phyloP scores from a whole-genome alignment of 2,797 vertebrate genomes.

The Clarias laeviceps region DNA sequence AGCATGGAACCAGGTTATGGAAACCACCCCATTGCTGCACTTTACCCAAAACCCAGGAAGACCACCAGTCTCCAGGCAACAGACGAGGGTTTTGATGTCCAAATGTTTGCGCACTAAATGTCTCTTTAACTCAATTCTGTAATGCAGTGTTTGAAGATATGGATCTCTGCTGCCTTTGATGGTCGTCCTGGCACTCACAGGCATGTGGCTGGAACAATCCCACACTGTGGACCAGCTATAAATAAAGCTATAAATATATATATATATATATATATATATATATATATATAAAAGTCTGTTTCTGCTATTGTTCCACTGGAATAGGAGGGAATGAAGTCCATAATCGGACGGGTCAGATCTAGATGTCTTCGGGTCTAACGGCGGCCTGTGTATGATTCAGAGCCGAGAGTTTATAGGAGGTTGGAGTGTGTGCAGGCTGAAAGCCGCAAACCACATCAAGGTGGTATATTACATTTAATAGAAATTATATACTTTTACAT shows the following conservation, averaged over 20 bases:
- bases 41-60: slow-evolving; percentile 48
- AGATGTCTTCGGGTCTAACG: not conserved
- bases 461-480: slow-evolving; percentile 8
- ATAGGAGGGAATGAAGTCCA: slow-evolving; percentile 32
- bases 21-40: slow-evolving; percentile 40
- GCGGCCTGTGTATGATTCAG: slow-evolving; percentile 3
- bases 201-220: slow-evolving; percentile 59
- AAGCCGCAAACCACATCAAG: slow-evolving; percentile 7
- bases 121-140: slow-evolving; percentile 65
- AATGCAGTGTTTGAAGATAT: slow-evolving; percentile 66
- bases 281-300: not conserved
- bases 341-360: slow-evolving; percentile 43
- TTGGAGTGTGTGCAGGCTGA: not conserved
- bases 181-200: slow-evolving; percentile 57
- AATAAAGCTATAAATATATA: slow-evolving; percentile 46
- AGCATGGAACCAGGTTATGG: slow-evolving; percentile 40
- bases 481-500: slow-evolving; percentile 1
- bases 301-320: slow-evolving; percentile 31
- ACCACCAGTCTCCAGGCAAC: slow-evolving; percentile 63
- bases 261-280: slow-evolving; percentile 15
- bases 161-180: slow-evolving; percentile 61
- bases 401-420: not conserved
- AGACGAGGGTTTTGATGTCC: slow-evolving; percentile 63
- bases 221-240: slow-evolving; percentile 50
- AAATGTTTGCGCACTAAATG: slow-evolving; percentile 67